phyloP scores from a whole-genome alignment of 2,888 invertebrate genomes.

The Geophilus truncorum region DNA sequence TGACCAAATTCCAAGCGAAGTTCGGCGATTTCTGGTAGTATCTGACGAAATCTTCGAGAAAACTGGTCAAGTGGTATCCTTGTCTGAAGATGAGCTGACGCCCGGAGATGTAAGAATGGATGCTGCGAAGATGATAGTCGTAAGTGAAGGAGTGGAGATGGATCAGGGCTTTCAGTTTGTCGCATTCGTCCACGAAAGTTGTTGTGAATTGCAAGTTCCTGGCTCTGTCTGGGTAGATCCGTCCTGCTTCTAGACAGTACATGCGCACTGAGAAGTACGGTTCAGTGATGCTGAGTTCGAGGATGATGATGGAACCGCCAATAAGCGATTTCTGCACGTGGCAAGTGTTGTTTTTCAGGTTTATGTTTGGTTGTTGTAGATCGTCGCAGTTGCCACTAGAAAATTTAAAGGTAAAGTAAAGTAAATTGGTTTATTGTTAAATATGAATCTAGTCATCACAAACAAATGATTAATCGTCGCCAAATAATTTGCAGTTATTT shows the following conservation, averaged over 20 bases:
- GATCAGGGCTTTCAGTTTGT: constrained; percentile 64
- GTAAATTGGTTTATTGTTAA: too few species aligned
- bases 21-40: constrained; percentile 72
- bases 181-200: constrained; percentile 62
- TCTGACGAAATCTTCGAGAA: constrained; percentile 68
- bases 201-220: constrained; percentile 58
- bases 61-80: constrained; percentile 66
- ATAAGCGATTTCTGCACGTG: constrained; percentile 56
- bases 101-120: constrained; percentile 61
- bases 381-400: neutral
- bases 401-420: too few species aligned
- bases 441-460: too few species aligned
- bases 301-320: constrained; percentile 60
- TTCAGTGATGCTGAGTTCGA: constrained; percentile 63
- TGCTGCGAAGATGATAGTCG: constrained; percentile 66
- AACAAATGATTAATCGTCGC: too few species aligned
- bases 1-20: constrained; percentile 66
- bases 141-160: constrained; percentile 73
- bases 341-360: neutral
- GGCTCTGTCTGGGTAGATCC: constrained; percentile 52
- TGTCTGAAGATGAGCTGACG: constrained; percentile 54
- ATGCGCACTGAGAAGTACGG: constrained; percentile 67
- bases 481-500: too few species aligned
- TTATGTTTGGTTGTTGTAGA: neutral
- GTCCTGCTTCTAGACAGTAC: constrained; percentile 57